Base-by-base conservation (phyloP, 2,113 vertebrate species). In the Patagioenas fasciata region DNA sequence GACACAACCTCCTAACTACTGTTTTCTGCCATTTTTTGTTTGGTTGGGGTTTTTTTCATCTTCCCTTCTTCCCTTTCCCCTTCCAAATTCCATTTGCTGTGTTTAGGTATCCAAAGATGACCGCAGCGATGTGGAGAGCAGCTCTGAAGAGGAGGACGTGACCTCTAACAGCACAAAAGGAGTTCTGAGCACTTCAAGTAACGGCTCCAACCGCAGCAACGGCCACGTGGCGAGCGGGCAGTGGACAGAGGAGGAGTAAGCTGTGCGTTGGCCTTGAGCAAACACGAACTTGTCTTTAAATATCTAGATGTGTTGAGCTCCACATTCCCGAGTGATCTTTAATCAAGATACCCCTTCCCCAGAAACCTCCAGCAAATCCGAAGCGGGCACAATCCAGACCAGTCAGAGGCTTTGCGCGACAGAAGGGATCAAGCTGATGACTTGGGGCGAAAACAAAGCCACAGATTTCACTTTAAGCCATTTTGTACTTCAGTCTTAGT, bases 71-170 rank as follows among this genome's bases (percentile, higher is more conserved):
- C 71, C 72, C 81, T 61, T 73, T 38, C 54, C 58, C 2, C 51
- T 58, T 4, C 93, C 60, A 61, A 42, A 65, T 29, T 2, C 12
- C 56, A 4, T 1, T 34, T 80, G 82, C 47, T 21, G 36, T 3
- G 19, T 51, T 54, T 36, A 99, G 99, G 99, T 99, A 7, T 98
- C 98, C 28, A 99, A 99, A 80, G 99, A 99, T 60, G 99, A 99
- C 54, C 99, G 99, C 95, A 99, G 99, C 4, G 99, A 99, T 29
- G 98, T 99, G 13, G 99, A 99, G 96, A 99, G 98, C 98, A 99
- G 99, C 97, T 99, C 99, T 3, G 99, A 99, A 38, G 99, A 99
- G 42, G 99, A 99, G 62, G 95, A 98, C 14, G 94, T 57, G 42
- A 82, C 89, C 69, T 88, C 94, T 88, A 96, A 95, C 29, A 96